These are phyloP conservation scores for Ptilorrhoa leucosticta DNA, from an alignment of 2,113 vertebrate genomes.

Conservation along the genomic window DNA sequence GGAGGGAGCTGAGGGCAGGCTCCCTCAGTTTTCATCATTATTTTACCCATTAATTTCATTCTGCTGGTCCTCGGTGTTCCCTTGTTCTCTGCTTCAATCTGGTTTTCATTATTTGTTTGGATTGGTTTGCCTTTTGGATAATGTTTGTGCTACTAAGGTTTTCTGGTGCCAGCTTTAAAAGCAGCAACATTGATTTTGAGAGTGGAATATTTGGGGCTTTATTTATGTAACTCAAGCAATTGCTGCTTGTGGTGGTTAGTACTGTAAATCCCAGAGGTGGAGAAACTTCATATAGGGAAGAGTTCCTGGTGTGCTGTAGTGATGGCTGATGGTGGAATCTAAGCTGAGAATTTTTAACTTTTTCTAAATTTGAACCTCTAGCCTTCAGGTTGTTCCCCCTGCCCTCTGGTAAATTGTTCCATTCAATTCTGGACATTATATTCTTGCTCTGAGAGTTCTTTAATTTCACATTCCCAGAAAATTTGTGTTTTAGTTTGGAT, in stretches of 20 bases:
- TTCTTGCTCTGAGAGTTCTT: neutral
- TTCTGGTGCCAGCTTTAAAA: neutral
- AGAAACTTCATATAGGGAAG: neutral
- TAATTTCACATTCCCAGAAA: neutral
- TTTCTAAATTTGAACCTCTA: neutral
- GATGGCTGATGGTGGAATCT: neutral
- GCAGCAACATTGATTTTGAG: neutral
- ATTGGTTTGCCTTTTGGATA: neutral
- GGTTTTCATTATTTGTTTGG: neutral
- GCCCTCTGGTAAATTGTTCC: neutral
- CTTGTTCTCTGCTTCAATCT: neutral
- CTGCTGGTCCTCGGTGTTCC: neutral
- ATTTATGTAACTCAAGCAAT: neutral
- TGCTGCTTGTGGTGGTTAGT: neutral
- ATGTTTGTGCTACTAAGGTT: neutral
- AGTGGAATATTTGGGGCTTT: neutral
- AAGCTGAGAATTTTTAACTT: neutral
- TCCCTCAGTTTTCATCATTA: neutral
- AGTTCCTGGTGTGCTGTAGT: neutral
- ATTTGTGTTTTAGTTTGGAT: neutral
- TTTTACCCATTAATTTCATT: neutral
- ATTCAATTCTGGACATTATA: neutral
- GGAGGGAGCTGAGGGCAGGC: neutral
- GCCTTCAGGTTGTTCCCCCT: neutral
- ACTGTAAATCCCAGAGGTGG: neutral